Evolutionary conservation across 2,888 invertebrate genomes (phyloP).

Genomic region (Odiellus spinosus): DNA sequence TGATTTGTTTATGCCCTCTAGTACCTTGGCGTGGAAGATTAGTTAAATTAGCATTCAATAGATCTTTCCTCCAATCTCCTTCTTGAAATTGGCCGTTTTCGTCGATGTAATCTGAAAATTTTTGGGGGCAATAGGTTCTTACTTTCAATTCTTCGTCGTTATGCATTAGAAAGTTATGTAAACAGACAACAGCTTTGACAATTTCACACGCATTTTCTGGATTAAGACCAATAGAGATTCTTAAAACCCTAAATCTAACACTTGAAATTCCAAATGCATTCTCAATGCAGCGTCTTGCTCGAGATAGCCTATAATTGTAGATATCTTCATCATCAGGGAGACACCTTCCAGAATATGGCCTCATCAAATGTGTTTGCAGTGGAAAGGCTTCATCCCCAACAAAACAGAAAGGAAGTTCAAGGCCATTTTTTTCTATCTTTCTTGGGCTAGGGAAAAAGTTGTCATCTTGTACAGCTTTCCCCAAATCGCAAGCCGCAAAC

Average conservation of each 20-base stretch:
- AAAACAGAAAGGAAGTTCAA: not conserved
- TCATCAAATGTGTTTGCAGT: not conserved
- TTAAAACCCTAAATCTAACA: not conserved
- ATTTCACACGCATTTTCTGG: not conserved
- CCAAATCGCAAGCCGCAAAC: not conserved
- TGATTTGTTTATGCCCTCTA: too few relatives aligned
- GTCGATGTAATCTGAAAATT: too few relatives aligned
- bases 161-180: too few relatives aligned
- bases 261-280: not conserved
- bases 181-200: too few relatives aligned
- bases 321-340: not conserved
- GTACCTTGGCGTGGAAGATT: too few relatives aligned
- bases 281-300: not conserved
- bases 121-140: too few relatives aligned
- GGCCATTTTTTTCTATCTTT: not conserved
- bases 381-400: constrained; percentile 3
- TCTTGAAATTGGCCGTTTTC: too few relatives aligned
- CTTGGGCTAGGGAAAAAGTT: not conserved
- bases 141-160: too few relatives aligned
- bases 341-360: not conserved
- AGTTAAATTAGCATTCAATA: too few relatives aligned
- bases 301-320: not conserved
- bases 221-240: not conserved
- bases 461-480: not conserved
- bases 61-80: too few relatives aligned